Conservation (phyloP, 2,113 vertebrate species). For the Isichthys henryi region DNA sequence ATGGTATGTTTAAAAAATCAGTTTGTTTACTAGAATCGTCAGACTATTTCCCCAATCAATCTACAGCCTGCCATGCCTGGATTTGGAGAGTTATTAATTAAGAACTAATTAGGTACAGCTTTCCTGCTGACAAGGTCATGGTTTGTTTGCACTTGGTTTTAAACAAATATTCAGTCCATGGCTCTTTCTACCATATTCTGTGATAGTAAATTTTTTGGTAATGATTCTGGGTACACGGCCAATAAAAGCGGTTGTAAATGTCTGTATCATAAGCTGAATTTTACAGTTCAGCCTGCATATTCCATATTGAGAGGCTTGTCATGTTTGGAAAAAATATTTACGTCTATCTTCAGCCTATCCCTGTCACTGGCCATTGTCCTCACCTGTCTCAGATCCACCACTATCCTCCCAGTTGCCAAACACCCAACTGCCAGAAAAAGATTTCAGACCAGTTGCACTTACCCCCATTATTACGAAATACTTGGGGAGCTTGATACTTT, state of each 20-base stretch:
- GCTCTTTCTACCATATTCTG: neutral
- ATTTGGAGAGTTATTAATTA: neutral
- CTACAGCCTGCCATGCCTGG: neutral
- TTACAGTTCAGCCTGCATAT: neutral
- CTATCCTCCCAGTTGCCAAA: neutral
- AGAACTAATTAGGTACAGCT: neutral
- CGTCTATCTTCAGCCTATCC: no score
- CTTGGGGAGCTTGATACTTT: neutral
- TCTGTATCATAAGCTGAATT: neutral
- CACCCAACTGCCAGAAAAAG: neutral
- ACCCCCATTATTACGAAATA: neutral
- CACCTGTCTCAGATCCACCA: neutral
- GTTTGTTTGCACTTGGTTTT: neutral
- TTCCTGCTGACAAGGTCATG: neutral
- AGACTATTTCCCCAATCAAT: neutral
- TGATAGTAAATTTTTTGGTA: neutral
- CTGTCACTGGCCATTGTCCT: neutral
- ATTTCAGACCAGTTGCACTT: neutral
- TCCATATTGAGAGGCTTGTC: neutral
- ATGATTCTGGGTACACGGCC: neutral
- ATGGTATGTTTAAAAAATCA: neutral
- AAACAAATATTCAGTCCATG: neutral
- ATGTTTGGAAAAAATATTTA: neutral
- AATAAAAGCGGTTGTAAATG: neutral
- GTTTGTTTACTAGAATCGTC: neutral